Base-by-base conservation (phyloP, 2,888 invertebrate species). In the Hypolimnas misippus region DNA sequence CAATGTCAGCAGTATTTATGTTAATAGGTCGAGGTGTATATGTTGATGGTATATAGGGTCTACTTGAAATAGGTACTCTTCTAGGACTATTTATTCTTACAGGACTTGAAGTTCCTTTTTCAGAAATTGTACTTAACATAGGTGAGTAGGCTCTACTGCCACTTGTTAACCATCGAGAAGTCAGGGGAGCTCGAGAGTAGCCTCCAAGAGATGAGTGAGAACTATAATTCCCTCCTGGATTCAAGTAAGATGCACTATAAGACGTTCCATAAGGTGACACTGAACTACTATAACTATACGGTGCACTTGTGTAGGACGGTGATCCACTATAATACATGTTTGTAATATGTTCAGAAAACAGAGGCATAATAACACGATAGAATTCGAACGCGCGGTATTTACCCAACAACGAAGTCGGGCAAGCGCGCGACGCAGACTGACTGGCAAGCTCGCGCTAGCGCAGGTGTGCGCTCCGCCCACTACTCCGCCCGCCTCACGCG, bases 1-100 rank as follows among this genome's bases (percentile, higher is more conserved):
- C 97, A 70, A 97, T 97, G 78, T 97, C 96, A 31, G 96, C 96
- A 2, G 97, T 97, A 81, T 97, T 96, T 67, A 97, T 96, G 70
- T 94, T 93, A 54, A 95, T 94, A 1, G 96, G 96, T 57, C 95
- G 93, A 1, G 94, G 87, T 44, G 84, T 86, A 69, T 89, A 81
- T 76, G 81, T 74, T 71, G 86, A 71, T 82, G 93, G 70, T 75
- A 88, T 70, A 81, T 89, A 79, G 57, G 71, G 79, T 93, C 87
- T 82, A 88, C 93, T 67, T 84, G 94, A 53, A 89, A 94, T 75
- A 79, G 93, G 84, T 57, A 84, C 75, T 68, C 91, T 81, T 68
- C 92, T 80, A 2, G 92, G 92, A 65, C 92, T 92, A 62, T 78
- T 83, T 75, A 92, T 83, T 76, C 92, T 82, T 49, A 82, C 77